These are phyloP conservation scores for Pterophyllum scalare DNA, from an alignment of 2,113 vertebrate species.

Conservation along the genomic window DNA sequence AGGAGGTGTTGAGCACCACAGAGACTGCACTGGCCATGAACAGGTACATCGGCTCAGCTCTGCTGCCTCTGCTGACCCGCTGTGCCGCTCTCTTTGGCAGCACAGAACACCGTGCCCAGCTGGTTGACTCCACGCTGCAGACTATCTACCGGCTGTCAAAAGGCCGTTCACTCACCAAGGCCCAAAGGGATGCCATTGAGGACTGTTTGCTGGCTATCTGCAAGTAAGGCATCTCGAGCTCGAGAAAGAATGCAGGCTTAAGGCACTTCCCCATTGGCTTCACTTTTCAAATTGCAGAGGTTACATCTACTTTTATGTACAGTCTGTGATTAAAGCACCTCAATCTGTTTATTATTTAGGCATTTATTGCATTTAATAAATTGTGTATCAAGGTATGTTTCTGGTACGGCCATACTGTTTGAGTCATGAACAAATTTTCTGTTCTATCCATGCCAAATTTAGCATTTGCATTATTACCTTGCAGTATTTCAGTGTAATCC, in stretches of 20 bases:
- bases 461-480: too few species aligned
- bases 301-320: too few species aligned
- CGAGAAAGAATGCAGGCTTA: not conserved
- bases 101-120: conserved; percentile 89
- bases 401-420: not conserved
- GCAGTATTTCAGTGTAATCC: too few species aligned
- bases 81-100: conserved; percentile 92
- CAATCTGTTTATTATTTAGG: too few species aligned
- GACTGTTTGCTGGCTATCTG: conserved; percentile 95
- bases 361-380: not conserved
- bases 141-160: conserved; percentile 97
- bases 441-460: too few species aligned
- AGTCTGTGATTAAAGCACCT: too few species aligned
- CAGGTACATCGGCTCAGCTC: conserved; percentile 91
- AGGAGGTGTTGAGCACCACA: conserved; percentile 93
- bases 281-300: not conserved
- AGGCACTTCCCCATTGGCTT: not conserved
- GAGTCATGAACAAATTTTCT: too few species aligned
- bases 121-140: conserved; percentile 93
- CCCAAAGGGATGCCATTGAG: conserved; percentile 95
- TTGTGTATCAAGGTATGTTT: not conserved
- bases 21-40: conserved; percentile 94
- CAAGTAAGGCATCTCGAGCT: conserved; percentile 82
- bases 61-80: conserved; percentile 94
- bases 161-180: conserved; percentile 96